Conservation (phyloP, 1,140 invertebrate species). For the Dendrolimus punctatus region DNA sequence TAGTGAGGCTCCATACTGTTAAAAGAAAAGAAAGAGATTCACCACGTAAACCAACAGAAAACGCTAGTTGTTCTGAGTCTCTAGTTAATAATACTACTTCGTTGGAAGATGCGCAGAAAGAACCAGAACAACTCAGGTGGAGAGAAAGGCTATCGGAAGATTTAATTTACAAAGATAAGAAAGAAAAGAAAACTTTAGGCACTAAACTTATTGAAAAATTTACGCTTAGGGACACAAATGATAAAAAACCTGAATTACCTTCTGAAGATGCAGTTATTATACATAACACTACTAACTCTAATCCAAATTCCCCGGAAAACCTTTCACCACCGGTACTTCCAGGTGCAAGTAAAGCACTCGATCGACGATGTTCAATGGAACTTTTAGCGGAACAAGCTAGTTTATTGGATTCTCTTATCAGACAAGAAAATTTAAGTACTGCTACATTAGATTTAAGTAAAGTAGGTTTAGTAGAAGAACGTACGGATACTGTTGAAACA, state of each 20-base stretch:
- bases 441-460: constrained; percentile 63
- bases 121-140: constrained; percentile 57
- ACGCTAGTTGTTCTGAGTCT: constrained; percentile 1
- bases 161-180: constrained; percentile 59
- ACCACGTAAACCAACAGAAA: constrained; percentile 47
- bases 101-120: constrained; percentile 7
- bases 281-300: constrained; percentile 11
- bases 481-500: constrained; percentile 9
- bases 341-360: constrained; percentile 39
- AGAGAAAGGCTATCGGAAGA: constrained; percentile 75
- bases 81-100: neutral
- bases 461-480: constrained; percentile 39
- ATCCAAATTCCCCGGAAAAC: constrained; percentile 11
- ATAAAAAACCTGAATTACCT: constrained; percentile 28
- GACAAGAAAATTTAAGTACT: constrained; percentile 68
- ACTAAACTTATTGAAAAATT: constrained; percentile 84
- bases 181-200: constrained; percentile 77
- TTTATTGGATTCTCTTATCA: constrained; percentile 67
- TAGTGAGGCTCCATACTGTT: constrained; percentile 80
- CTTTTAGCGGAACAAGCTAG: constrained; percentile 68
- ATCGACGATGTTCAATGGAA: constrained; percentile 68
- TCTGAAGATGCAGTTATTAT: constrained; percentile 14
- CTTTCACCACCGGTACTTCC: constrained; percentile 11
- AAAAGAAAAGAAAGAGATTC: constrained; percentile 72
- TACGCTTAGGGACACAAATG: constrained; percentile 77